These are phyloP conservation scores for Cynopterus sphinx DNA, from an alignment of 2,797 vertebrate genomes.

Conservation along the genomic window DNA sequence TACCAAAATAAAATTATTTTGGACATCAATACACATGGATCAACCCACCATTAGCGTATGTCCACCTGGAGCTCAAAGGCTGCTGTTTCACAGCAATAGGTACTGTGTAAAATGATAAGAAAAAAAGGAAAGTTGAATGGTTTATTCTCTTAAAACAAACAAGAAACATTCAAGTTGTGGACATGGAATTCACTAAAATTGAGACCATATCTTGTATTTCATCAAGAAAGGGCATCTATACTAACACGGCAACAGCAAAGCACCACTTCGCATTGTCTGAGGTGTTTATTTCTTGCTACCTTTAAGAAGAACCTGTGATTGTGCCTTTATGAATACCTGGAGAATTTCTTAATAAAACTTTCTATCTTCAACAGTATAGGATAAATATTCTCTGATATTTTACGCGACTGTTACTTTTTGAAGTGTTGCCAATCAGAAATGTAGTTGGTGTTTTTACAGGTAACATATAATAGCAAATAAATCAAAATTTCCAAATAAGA, in stretches of 20 bases:
- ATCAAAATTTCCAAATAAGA: background rate
- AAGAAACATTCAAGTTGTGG: background rate
- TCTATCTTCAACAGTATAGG: background rate
- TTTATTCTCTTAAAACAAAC: background rate
- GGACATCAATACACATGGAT: background rate
- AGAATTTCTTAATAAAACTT: background rate
- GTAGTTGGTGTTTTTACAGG: background rate
- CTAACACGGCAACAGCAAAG: background rate
- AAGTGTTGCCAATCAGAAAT: background rate
- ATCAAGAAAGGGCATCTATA: background rate
- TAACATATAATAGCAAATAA: background rate
- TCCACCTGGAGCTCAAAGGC: no score
- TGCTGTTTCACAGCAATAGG: background rate
- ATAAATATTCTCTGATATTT: background rate
- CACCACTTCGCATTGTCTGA: background rate
- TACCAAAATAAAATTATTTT: background rate
- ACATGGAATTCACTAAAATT: background rate
- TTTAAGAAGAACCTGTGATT: background rate
- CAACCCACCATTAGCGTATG: background rate
- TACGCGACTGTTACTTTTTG: background rate
- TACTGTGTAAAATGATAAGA: background rate
- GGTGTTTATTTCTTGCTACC: background rate
- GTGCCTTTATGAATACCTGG: background rate
- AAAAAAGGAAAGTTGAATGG: background rate
- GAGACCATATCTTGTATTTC: background rate